These are phyloP conservation scores for Volucella inflata DNA, from an alignment of 2,888 invertebrate species.

Conservation along the genomic window DNA sequence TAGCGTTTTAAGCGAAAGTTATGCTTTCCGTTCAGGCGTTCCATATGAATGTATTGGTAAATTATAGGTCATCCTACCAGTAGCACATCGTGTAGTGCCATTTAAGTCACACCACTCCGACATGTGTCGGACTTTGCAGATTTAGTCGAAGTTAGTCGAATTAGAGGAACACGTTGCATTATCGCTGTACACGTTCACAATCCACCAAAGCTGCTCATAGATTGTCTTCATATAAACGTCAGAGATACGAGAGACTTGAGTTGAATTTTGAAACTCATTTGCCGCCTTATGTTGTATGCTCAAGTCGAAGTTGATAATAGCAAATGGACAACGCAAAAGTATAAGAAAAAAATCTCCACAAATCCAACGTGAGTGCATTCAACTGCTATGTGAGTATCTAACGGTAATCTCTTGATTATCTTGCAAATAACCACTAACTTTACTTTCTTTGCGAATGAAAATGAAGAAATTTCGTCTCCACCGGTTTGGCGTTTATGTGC, in stretches of 20 bases:
- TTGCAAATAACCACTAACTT: conserved; percentile 33
- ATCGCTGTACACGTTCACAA: background rate
- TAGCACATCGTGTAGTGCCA: conserved; percentile 28
- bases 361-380: background rate
- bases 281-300: conserved; percentile 33
- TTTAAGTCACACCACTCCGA: conserved; percentile 43
- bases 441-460: conserved; percentile 49
- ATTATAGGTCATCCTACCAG: conserved; percentile 65
- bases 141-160: conserved; percentile 56
- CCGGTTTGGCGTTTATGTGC: background rate
- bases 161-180: conserved; percentile 30
- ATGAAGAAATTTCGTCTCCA: conserved; percentile 22
- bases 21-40: conserved; percentile 28
- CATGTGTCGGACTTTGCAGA: conserved; percentile 35
- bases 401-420: conserved; percentile 39
- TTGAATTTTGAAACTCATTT: conserved; percentile 62
- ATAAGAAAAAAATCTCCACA: background rate
- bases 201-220: conserved; percentile 8
- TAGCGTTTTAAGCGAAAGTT: conserved; percentile 66
- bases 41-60: background rate
- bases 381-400: conserved; percentile 35
- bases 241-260: conserved; percentile 8
- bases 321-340: conserved; percentile 1
- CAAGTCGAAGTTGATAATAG: conserved; percentile 28
- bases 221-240: conserved; percentile 50